Evolutionary conservation across 2,888 invertebrate genomes (phyloP).

Genomic region (Hirtodrosophila confusa): DNA sequence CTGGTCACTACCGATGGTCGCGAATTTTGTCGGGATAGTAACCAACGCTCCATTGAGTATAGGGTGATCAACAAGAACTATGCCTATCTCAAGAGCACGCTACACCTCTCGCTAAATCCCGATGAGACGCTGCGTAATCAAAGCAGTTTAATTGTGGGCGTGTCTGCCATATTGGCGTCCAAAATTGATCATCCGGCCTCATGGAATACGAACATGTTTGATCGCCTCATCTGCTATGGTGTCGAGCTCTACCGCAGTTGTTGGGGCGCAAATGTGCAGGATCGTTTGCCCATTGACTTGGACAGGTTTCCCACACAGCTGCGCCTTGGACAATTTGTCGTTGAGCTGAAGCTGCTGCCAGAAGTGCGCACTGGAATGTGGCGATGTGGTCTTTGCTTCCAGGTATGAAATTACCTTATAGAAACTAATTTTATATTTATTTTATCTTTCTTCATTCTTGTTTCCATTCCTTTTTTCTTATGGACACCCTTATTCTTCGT

Average conservation of each 20-base stretch:
- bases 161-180: constrained; percentile 73
- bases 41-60: constrained; percentile 62
- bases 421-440: no score
- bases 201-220: constrained; percentile 77
- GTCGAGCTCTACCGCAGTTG: constrained; percentile 71
- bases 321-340: constrained; percentile 76
- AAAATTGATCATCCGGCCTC: constrained; percentile 81
- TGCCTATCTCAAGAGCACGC: constrained; percentile 71
- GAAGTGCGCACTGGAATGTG: constrained; percentile 64
- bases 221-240: constrained; percentile 80
- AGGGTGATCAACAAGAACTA: constrained; percentile 74
- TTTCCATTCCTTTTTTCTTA: neutral
- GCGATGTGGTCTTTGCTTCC: constrained; percentile 43
- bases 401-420: constrained; percentile 17
- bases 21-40: constrained; percentile 58
- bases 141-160: constrained; percentile 75
- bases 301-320: constrained; percentile 77
- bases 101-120: constrained; percentile 74
- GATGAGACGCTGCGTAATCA: constrained; percentile 64
- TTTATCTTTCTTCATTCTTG: neutral
- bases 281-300: constrained; percentile 56
- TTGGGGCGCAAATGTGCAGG: constrained; percentile 63
- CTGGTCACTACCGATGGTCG: constrained; percentile 73
- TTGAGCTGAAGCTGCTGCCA: constrained; percentile 56
- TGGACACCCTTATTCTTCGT: no score